Base-by-base conservation (phyloP, 2,113 vertebrate genomes). In the Nettapus auritus region DNA sequence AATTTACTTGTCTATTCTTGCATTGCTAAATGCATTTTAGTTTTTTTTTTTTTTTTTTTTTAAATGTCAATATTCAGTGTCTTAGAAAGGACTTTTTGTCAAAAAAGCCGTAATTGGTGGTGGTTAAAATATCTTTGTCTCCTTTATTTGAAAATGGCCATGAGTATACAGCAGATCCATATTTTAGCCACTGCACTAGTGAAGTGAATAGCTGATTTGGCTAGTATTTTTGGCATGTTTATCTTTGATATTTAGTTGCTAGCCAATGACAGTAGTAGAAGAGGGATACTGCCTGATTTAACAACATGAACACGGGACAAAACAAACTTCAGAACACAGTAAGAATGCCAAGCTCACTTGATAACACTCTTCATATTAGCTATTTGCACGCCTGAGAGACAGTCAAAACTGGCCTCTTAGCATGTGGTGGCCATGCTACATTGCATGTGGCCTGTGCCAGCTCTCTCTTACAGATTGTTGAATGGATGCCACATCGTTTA, bases 221-320 rank as follows among this genome's bases (percentile, higher is more conserved):
- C 15, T 79, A 8, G 57, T 89, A 25, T 31, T 44, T 59, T 79
- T 53, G 70, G 79, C 85, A 28, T 78, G 73, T 82, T 79, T 88
- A 50, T 76, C 31, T 91, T 55, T 26, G 23, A 59, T 82, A 8
- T 46, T 80, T 79, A 71, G 50, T 52, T 74, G 79, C 71, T 67
- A 6, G 62, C 48, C 48, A 9, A 4, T 42, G 68, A 82, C n/a
- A 67, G 68, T 40, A 70, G 52, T 11, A 88, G 96, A 96, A 97
- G 97, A 96, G 97, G 75, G 96, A 96, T 93, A 93, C 96, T 95
- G 96, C 94, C 95, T 89, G 92, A 21, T 52, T 42, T 63, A 96
- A 95, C 86, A 83, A 92, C 71, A 94, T 95, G 93, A 95, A 96
- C 97, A 94, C 75, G 2, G 85, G 95, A 97, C 95, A 96, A 96